Evolutionary conservation across 1,140 invertebrate genomes (phyloP).

Genomic region (Zaprionus camerounensis): DNA sequence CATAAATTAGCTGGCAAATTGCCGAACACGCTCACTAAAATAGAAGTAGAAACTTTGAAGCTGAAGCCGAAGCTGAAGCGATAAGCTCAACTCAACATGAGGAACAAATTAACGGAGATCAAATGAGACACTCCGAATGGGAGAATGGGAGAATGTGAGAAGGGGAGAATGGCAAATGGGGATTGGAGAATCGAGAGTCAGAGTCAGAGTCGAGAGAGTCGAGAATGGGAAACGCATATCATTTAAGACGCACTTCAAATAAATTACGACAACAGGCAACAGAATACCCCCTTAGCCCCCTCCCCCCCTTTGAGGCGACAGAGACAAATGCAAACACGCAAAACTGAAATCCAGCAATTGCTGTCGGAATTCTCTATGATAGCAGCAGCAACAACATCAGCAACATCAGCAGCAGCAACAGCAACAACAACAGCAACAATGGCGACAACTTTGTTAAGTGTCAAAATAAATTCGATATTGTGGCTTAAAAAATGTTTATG

Average conservation of each 20-base stretch:
- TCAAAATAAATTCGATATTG: constrained; percentile 83
- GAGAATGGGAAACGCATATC: constrained; percentile 68
- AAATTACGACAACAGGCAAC: constrained; percentile 65
- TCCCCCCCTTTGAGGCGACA: constrained; percentile 33
- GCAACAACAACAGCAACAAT: constrained; percentile 56
- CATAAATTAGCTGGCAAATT: constrained; percentile 73
- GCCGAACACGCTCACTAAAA: constrained; percentile 52
- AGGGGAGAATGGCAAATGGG: constrained; percentile 47
- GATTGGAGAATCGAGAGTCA: constrained; percentile 1
- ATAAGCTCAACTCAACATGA: constrained; percentile 47
- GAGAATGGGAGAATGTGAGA: constrained; percentile 1
- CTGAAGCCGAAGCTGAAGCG: constrained; percentile 15
- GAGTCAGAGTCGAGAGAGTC: constrained; percentile 17
- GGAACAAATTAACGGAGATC: constrained; percentile 71
- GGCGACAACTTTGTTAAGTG: constrained; percentile 81
- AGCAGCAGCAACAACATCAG: constrained; percentile 29
- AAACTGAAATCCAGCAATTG: constrained; percentile 44
- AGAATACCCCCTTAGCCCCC: constrained; percentile 36
- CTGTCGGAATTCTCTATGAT: constrained; percentile 63
- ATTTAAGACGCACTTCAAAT: constrained; percentile 75
- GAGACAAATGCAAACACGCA: constrained; percentile 28
- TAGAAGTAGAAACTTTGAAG: constrained; percentile 54
- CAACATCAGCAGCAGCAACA: constrained; percentile 34
- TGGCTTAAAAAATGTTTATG: constrained; percentile 83
- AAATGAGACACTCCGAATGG: constrained; percentile 60